Percentiles rank a stretch among this genome's conserved stretches.
Conservation (phyloP, 2,113 vertebrate species). For the Ornithorhynchus anatinus region DNA sequence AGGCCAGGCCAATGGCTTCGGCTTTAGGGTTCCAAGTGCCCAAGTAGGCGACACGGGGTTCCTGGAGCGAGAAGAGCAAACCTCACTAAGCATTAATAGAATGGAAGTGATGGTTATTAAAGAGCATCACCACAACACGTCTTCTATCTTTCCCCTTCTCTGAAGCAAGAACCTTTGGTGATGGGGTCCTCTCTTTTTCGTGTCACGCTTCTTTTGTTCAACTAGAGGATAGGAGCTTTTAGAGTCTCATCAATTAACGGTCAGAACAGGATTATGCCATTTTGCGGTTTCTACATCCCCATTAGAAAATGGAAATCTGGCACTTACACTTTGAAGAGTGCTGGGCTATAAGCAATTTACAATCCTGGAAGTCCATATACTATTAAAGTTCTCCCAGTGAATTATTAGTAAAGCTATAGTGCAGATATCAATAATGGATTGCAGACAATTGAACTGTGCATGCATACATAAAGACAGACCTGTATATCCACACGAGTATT, state of each 20-base stretch:
- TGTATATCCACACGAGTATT: too few relatives aligned
- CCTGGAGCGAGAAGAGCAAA: too few relatives aligned
- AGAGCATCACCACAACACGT: accelerated
- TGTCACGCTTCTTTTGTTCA: neutral
- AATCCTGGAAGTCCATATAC: neutral
- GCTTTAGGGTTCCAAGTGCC: too few relatives aligned
- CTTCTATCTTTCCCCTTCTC: neutral
- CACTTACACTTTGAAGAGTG: neutral
- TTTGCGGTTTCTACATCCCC: neutral
- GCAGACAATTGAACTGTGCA: neutral
- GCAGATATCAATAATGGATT: too few relatives aligned
- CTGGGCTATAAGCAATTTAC: neutral
- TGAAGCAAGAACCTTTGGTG: neutral
- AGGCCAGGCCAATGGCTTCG: too few relatives aligned
- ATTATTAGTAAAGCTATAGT: accelerated
- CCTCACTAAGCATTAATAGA: too few relatives aligned
- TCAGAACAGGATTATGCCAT: neutral
- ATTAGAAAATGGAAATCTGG: neutral
- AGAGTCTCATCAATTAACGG: neutral
- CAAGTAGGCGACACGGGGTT: too few relatives aligned
- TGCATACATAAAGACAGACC: too few relatives aligned
- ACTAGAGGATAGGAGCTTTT: neutral
- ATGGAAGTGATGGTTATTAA: accelerated
- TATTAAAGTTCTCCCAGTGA: neutral
- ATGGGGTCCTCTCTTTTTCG: neutral